Conservation (phyloP, 1,140 invertebrate species). For the Drosophila guanche region DNA sequence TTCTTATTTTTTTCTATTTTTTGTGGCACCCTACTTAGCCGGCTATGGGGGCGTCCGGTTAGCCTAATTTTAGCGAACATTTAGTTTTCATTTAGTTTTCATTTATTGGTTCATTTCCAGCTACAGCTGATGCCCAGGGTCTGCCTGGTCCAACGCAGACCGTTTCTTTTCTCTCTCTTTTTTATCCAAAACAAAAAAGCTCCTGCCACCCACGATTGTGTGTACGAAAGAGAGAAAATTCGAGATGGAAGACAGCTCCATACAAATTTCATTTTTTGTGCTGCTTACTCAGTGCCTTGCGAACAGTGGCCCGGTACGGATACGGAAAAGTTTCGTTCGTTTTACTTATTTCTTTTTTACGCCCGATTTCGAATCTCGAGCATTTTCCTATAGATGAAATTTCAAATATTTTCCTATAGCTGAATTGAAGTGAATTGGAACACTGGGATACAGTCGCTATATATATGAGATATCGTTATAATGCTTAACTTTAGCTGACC, state of each 20-base stretch:
- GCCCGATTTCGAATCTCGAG: slow-evolving; percentile 11
- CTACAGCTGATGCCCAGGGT: slow-evolving; percentile 35
- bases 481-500: slow-evolving; percentile 23
- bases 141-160: slow-evolving; percentile 13
- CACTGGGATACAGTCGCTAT: no score
- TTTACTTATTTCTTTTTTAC: slow-evolving; percentile 22
- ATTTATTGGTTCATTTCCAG: slow-evolving; percentile 72
- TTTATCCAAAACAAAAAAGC: slow-evolving; percentile 48
- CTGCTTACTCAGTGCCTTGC: slow-evolving; percentile 47
- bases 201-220: slow-evolving; percentile 14
- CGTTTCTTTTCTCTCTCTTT: slow-evolving; percentile 9
- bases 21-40: slow-evolving; percentile 47
- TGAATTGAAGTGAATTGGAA: slow-evolving; percentile 7
- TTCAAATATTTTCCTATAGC: not conserved
- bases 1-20: slow-evolving; percentile 2
- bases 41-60: slow-evolving; percentile 30
- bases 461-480: slow-evolving; percentile 16
- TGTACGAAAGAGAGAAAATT: no score
- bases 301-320: slow-evolving; percentile 43
- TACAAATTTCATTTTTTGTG: slow-evolving; percentile 38
- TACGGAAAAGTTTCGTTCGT: slow-evolving; percentile 13
- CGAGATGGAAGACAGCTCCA: no score
- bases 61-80: slow-evolving; percentile 48
- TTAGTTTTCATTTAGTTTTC: slow-evolving; percentile 50
- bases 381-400: slow-evolving; percentile 5